Conservation (phyloP, 2,113 vertebrate genomes). For the Bujurquina vittata region DNA sequence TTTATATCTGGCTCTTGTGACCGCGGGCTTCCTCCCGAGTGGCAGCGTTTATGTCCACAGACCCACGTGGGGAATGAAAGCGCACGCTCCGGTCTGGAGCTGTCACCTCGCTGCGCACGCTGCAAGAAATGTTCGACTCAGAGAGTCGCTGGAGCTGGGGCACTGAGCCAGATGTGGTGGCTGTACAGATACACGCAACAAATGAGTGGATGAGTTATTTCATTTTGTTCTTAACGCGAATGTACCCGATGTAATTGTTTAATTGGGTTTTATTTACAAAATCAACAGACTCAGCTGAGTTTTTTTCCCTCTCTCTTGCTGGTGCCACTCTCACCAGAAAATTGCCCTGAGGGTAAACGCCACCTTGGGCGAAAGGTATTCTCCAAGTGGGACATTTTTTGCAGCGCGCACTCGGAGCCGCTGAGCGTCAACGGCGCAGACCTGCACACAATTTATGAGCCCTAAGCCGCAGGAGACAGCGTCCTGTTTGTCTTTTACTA, state of each 20-base stretch:
- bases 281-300: background rate
- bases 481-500: slow-evolving; percentile 75
- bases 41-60: slow-evolving; percentile 69
- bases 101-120: slow-evolving; percentile 68
- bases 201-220: background rate
- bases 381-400: slow-evolving; percentile 18
- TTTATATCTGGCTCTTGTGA: slow-evolving; percentile 74
- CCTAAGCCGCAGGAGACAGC: slow-evolving; percentile 72
- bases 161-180: background rate
- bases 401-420: slow-evolving; percentile 36
- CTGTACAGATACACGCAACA: background rate
- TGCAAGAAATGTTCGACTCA: slow-evolving; percentile 10
- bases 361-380: background rate
- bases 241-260: background rate
- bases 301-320: background rate
- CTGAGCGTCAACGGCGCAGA: slow-evolving; percentile 53
- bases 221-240: background rate
- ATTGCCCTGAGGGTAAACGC: background rate
- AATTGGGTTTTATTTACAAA: background rate
- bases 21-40: slow-evolving; percentile 73
- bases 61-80: slow-evolving; percentile 71
- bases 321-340: background rate
- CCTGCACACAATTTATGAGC: slow-evolving; percentile 76
- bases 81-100: slow-evolving; percentile 62
- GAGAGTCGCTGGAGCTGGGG: background rate